Conservation (phyloP, 2,888 invertebrate species). For the Torymus auratus region DNA sequence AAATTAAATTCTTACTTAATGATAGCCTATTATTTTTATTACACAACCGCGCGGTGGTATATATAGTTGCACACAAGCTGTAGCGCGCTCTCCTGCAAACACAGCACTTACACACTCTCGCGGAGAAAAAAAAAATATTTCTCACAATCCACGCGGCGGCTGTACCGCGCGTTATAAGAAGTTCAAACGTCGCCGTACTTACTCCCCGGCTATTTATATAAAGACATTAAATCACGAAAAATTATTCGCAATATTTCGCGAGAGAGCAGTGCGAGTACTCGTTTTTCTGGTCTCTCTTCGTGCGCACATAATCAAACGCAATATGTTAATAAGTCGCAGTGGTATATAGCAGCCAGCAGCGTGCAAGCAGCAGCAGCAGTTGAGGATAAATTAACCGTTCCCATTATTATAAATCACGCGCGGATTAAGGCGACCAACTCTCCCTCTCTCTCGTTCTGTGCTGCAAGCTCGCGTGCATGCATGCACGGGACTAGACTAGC, state of each 20-base stretch:
- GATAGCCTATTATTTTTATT: constrained; percentile 22
- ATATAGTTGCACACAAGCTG: no score
- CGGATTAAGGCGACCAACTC: constrained; percentile 52
- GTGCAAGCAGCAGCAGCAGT: constrained; percentile 10
- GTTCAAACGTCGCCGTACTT: background rate
- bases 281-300: constrained; percentile 54
- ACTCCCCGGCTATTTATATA: constrained; percentile 41
- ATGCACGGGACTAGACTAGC: constrained; percentile 20
- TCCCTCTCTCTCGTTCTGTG: background rate
- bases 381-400: constrained; percentile 54
- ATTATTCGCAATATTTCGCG: constrained; percentile 56
- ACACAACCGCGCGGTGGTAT: background rate
- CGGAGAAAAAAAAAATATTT: constrained; percentile 6
- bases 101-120: background rate
- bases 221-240: constrained; percentile 58
- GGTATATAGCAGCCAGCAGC: constrained; percentile 1
- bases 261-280: constrained; percentile 29
- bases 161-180: constrained; percentile 17
- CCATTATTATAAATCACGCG: constrained; percentile 59
- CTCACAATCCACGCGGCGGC: constrained; percentile 9
- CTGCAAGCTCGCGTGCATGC: background rate
- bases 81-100: no score
- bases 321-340: constrained; percentile 58
- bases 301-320: constrained; percentile 56
- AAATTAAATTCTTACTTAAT: background rate